Evolutionary conservation across 2,888 invertebrate species (phyloP), one percentile per base, ranked within the genome.

Genomic region (Cylindroiulus punctatus): DNA sequence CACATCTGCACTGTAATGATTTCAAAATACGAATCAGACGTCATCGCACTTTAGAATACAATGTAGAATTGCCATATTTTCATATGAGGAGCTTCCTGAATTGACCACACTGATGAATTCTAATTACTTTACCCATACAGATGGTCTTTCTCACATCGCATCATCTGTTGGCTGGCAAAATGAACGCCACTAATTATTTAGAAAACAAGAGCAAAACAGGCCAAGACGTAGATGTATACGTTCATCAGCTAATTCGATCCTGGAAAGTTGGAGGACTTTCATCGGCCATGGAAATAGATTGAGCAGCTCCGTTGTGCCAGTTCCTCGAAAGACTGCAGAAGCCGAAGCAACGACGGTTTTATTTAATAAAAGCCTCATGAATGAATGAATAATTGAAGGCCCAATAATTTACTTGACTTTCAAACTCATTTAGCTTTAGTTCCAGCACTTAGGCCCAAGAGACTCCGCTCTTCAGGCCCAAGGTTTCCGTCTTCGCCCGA

Each of bases 301-400:
- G 57, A 22, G 57, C 57, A 57, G 57, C 22, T 57, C 57, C 57
- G 22, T 10, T 57, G 57, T 22, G 57, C 57, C 57, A 14, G n/a
- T 57, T 57, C 22, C 1, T 22, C 57, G 22, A 22, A 57, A 57
- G 57, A 57, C 57, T 17, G 44, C 44, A 47, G 40, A 40, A 40
- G 47, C 57, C 22, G 17, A 57, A 57, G 57, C 57, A 0, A 57
- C 57, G 57, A 5, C 22, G 4, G 57, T 57, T 57, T 57, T 57
- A 57, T 57, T 57, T 57, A 57, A 57, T 57, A 57, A 57, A 57
- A 57, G 57, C 57, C 57, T 57, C 57, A 57, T 57, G 57, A 57
- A 57, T 57, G 57, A 57, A 57, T 57, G 57, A 57, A 57, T 57
- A 57, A 57, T 22, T 57, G 57, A 57, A 57, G 57, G 22, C 57